These are phyloP conservation scores for Campylomormyrus numenius DNA, from an alignment of 2,113 vertebrate genomes.

Conservation along the genomic window DNA sequence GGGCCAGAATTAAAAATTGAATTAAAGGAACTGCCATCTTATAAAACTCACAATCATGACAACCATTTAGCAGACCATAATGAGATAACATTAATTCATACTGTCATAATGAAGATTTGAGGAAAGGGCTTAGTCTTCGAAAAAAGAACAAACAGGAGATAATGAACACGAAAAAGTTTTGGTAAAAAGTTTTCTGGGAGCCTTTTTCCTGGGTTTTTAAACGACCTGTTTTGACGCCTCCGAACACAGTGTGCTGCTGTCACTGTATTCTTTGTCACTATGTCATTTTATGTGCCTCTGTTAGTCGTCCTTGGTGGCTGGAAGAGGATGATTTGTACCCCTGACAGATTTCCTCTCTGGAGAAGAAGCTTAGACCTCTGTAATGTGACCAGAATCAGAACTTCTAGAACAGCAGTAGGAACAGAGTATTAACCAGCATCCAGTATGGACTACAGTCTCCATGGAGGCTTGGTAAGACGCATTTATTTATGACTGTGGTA, in stretches of 20 bases:
- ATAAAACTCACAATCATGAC: not conserved
- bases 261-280: not conserved
- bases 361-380: not conserved
- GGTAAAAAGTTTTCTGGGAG: not conserved
- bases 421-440: not conserved
- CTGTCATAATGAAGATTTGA: not conserved
- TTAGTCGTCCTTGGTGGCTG: not conserved
- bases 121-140: not conserved
- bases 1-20: no score
- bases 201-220: not conserved
- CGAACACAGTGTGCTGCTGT: not conserved
- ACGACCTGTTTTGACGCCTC: not conserved
- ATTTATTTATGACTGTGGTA: not conserved
- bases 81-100: not conserved
- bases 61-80: not conserved
- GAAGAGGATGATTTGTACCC: not conserved
- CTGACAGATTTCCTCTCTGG: not conserved
- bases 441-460: not conserved
- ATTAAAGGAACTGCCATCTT: not conserved
- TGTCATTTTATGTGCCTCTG: not conserved
- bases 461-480: not conserved
- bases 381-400: not conserved
- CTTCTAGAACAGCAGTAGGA: not conserved
- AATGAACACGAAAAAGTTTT: not conserved
- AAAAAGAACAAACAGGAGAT: not conserved